Base-by-base conservation (phyloP, 2,113 vertebrate species). In the Genyomyrus donnyi region DNA sequence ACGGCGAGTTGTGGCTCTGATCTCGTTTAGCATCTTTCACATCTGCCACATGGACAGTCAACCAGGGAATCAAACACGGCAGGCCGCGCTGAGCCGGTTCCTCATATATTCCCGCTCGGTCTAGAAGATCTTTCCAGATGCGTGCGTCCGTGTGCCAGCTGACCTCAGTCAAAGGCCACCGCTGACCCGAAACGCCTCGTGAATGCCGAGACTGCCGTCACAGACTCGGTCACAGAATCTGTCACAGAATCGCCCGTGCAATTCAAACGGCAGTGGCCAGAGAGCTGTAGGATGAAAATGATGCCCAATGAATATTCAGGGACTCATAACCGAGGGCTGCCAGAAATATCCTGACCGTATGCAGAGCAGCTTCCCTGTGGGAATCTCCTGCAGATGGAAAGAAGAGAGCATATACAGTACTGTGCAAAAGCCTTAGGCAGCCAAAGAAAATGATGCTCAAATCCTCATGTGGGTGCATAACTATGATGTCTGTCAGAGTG, bases 51-150 rank as follows among this genome's bases (percentile, higher is more conserved):
- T 48, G 74, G 70, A 89, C 74, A 53, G 48, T 31, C 31, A 48
- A 48, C 70, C 74, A 89, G 48, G 77, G 52, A 83, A 21, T 88
- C 31, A 88, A 62, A 70, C 74, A 45, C 10, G 17, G 70, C 74
- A 80, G 48, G 17, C 49, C 74, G 24, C n/a, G 48, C 27, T 35
- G 48, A 2, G 42, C 39, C 24, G 17, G 19, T 80, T 89, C 50
- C 50, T 35, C 74, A 4, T 49, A 21, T 88, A 21, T 50, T 74
- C 62, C 46, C 58, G 31, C 58, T 27, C 10, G 24, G 58, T 70
- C 45, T 88, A 88, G 56, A 88, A 46, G 87, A 74, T 62, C 42
- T 74, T 88, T 88, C 66, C 88, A 74, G 74, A 58, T 70, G 56
- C 24, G 27, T 45, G 21, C 3, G 17, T 39, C 50, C 2, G 31